Evolutionary conservation across 2,888 invertebrate species (phyloP).

Genomic region (Heterodera filipjevi): DNA sequence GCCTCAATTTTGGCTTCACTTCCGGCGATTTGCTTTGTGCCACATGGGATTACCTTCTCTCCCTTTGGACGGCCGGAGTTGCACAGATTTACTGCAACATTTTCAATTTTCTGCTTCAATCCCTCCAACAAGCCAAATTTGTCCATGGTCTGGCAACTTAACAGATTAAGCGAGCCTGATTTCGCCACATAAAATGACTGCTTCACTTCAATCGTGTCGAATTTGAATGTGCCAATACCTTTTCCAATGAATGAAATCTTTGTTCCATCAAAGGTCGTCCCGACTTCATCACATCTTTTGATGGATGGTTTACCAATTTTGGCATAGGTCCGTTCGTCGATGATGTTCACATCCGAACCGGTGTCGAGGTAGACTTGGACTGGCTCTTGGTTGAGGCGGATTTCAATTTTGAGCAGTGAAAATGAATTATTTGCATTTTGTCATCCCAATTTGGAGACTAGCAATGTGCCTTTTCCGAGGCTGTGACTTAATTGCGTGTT

Average conservation of each 20-base stretch:
- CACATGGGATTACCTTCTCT: not conserved
- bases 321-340: not conserved
- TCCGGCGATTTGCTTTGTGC: not conserved
- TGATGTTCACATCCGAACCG: not conserved
- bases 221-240: not conserved
- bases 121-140: constrained; percentile 13
- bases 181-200: constrained; percentile 13
- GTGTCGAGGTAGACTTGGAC: not conserved
- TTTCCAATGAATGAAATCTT: constrained; percentile 5
- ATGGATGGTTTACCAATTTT: not conserved
- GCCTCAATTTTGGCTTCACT: not conserved
- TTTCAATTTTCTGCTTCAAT: constrained; percentile 3
- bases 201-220: not conserved
- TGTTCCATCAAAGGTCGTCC: not conserved
- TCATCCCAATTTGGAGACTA: not conserved
- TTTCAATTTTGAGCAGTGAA: not conserved
- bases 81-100: not conserved
- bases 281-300: not conserved
- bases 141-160: not conserved
- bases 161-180: not conserved
- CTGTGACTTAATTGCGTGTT: no score
- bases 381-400: not conserved
- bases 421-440: not conserved
- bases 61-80: not conserved
- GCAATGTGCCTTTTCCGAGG: not conserved